Conservation (phyloP, 1,140 invertebrate species). For the Stegodyphus dumicola region DNA sequence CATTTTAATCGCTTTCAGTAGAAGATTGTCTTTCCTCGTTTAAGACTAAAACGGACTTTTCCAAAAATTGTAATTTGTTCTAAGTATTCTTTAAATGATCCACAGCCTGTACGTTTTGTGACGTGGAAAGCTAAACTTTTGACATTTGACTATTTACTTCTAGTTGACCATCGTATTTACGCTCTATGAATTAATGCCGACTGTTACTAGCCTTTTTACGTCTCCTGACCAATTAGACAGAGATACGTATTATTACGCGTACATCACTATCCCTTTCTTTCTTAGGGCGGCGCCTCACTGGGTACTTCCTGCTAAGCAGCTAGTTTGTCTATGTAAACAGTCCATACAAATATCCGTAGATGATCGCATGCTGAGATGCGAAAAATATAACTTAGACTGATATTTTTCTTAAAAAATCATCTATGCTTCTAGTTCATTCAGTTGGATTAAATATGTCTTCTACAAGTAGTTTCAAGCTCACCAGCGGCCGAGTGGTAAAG, state of each 20-base stretch:
- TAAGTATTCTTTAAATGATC: too few species aligned
- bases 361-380: slow-evolving; percentile 15
- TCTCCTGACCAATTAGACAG: neutral
- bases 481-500: too few species aligned
- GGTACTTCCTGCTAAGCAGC: neutral
- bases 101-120: too few species aligned
- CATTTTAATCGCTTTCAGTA: too few species aligned
- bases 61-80: too few species aligned
- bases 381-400: slow-evolving; percentile 11
- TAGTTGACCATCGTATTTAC: too few species aligned
- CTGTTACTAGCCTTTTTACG: too few species aligned
- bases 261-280: slow-evolving; percentile 1
- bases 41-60: too few species aligned
- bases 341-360: neutral
- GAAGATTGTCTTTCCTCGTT: too few species aligned
- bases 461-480: slow-evolving; percentile 6
- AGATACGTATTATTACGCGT: slow-evolving; percentile 1
- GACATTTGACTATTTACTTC: too few species aligned
- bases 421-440: slow-evolving; percentile 6
- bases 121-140: too few species aligned
- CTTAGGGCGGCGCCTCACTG: neutral
- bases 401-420: slow-evolving; percentile 5
- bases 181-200: too few species aligned
- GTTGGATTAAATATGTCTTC: neutral
- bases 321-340: neutral